Base-by-base conservation (phyloP, 1,140 invertebrate genomes). In the Leptopilina boulardi region DNA sequence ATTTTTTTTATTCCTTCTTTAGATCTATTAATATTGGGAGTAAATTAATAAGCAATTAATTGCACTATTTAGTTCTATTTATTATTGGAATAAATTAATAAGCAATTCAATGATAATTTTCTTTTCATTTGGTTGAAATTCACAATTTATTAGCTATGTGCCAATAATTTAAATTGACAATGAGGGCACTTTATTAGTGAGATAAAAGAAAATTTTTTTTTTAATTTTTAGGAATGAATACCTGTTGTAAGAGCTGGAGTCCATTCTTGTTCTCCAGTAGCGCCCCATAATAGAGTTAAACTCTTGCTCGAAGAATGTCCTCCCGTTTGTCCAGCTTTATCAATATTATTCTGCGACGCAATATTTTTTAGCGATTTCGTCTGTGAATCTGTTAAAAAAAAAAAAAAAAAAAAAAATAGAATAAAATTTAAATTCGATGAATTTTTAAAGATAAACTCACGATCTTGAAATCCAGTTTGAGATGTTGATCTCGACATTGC, bases 171-270 rank as follows among this genome's bases (percentile, higher is more conserved):
- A 30, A 30, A 30, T 30, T 30, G 5, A 3, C 26, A 30, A 44
- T 44, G 11, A n/a, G 4, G 42, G 11, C 2, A 77, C 23, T 44
- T 34, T 34, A 15, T 34, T 38, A 15, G 21, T 71, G 9, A n/a
- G n/a, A 11, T n/a, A 71, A 71, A 71, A 15, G n/a, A 44, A 19
- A 21, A 23, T 21, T 75, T 70, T 73, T 71, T 54, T 26, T 44
- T 70, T 71, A 59, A 70, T n/a, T 78, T 75, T 26, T 42, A 54
- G 30, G 26, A 73, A 38, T 56, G 19, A 71, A 81, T 90, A 97
- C 96, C 97, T 90, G 97, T 98, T 3, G 96, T 98, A 38, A 98
- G 92, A 21, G 96, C 97, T n/a, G 97, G 97, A 6, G 97, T 98
- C 97, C 96, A 98, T 87, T 98, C 96, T 88, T 98, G 97, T 89